These are phyloP conservation scores for Zaprionus gabonicus DNA, from an alignment of 1,140 invertebrate species.

Conservation along the genomic window DNA sequence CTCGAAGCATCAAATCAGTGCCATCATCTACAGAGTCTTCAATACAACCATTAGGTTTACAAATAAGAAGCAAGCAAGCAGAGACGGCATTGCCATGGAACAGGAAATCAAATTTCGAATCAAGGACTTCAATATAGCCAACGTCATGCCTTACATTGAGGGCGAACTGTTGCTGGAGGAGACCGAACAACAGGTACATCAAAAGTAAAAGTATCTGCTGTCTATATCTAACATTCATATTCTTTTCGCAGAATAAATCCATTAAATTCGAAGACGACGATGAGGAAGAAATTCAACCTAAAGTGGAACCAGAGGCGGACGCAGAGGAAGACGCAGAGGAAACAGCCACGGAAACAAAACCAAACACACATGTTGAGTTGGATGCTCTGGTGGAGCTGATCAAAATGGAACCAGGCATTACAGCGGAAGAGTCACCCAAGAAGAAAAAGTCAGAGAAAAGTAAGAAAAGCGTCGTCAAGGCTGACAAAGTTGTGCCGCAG, in stretches of 20 bases:
- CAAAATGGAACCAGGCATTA: constrained; percentile 39
- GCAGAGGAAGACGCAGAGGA: constrained; percentile 17
- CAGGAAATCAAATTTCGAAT: constrained; percentile 78
- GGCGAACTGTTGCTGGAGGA: constrained; percentile 69
- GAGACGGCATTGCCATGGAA: constrained; percentile 61
- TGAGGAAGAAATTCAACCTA: constrained; percentile 1
- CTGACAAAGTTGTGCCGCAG: constrained; percentile 19
- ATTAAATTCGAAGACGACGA: constrained; percentile 49
- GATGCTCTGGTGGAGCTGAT: constrained; percentile 63
- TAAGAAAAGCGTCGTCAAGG: constrained; percentile 25
- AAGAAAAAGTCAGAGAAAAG: constrained; percentile 46
- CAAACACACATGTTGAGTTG: constrained; percentile 47
- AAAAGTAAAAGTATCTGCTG: too few species aligned
- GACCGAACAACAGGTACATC: constrained; percentile 31
- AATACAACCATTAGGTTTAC: constrained; percentile 76
- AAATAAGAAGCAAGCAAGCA: constrained; percentile 46
- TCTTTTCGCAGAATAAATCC: constrained; percentile 39
- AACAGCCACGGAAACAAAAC: constrained; percentile 8
- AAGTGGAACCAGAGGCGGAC: constrained; percentile 30
- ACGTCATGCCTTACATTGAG: constrained; percentile 78
- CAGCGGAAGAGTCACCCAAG: constrained; percentile 12
- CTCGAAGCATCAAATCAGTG: constrained; percentile 69
- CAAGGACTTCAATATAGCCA: constrained; percentile 75
- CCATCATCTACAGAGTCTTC: constrained; percentile 80
- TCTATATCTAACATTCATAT: background rate